Evolutionary conservation across 2,113 vertebrate species (phyloP).

Genomic region (Pterophyllum scalare): DNA sequence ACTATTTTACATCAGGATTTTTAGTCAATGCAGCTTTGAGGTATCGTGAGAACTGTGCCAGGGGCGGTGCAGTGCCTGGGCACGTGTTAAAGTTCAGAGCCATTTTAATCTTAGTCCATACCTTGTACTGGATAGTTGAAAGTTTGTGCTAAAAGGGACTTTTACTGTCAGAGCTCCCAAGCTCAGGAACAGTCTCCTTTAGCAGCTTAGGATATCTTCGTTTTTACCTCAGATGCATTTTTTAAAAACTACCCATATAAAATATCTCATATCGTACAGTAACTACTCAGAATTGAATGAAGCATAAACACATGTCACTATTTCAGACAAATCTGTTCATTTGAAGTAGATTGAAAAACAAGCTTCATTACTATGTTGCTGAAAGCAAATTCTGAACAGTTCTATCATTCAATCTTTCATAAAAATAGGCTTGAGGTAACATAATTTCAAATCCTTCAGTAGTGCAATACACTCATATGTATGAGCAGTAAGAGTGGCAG

Average conservation of each 20-base stretch:
- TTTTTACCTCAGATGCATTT: neutral
- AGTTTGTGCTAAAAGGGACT: conserved; percentile 5
- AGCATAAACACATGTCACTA: conserved; percentile 12
- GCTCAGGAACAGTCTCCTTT: neutral
- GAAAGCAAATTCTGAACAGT: conserved; percentile 35
- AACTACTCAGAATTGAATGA: neutral
- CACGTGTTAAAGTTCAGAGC: conserved; percentile 16
- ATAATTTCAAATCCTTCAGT: conserved; percentile 46
- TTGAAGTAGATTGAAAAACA: conserved; percentile 31
- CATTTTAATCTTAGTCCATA: conserved; percentile 19
- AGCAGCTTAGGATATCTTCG: neutral
- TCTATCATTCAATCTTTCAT: conserved; percentile 48
- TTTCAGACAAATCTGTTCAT: conserved; percentile 37
- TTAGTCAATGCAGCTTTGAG: conserved; percentile 22
- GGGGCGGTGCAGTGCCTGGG: neutral
- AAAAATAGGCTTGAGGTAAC: conserved; percentile 52
- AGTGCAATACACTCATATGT: conserved; percentile 15
- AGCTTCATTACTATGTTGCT: conserved; percentile 25
- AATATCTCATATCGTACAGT: neutral
- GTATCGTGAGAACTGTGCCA: conserved; percentile 32
- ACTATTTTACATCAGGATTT: conserved; percentile 32
- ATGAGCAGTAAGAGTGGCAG: conserved; percentile 29
- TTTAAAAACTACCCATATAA: neutral
- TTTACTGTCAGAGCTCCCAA: neutral
- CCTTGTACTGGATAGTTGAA: neutral